Evolutionary conservation across 2,113 vertebrate species (phyloP), one percentile per base, ranked within the genome.

Genomic region (Dipodomys merriami): DNA sequence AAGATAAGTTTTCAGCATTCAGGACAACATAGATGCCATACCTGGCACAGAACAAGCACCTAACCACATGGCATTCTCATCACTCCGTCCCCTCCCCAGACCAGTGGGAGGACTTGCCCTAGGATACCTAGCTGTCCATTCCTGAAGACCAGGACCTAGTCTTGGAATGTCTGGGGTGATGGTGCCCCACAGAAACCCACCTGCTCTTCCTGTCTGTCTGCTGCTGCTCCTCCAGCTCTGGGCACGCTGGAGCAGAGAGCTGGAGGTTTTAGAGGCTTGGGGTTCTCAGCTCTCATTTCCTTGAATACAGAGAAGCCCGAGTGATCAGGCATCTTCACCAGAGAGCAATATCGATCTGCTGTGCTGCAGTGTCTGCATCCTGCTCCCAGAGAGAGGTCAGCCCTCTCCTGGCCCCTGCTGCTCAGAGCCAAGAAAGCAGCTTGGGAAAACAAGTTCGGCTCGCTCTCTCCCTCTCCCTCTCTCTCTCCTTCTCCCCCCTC

Each of bases 121-220:
- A 49, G 77, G 33, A 12, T 23, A 19, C 29, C 7, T 29, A 33
- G 46, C 46, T 30, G 16, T 81, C 64, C 53, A 1, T 35, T 30
- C 71, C 53, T 44, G 33, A 57, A 27, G 81, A 33, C 29, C 23
- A 20, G 62, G 60, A 49, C 20, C 25, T 53, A 49, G 82, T 62
- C 69, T 86, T 73, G 72, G 23, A 22, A 68, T 88, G 53, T 57
- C 53, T 16, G 53, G 12, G 15, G 67, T 46, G 68, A 23, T 4
- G 15, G 68, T 87, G 81, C 76, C 88, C 53, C 64, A 5, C 78
- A 85, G 94, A 94, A 91, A 90, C 86, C 80, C 90, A 72, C 85
- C 84, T 93, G 88, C 80, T 27, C 16, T 35, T 77, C 79, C 87
- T 22, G 15, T 27, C 79, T 76, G 78, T 25, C 53, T 69, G 69